Conservation (phyloP, 2,113 vertebrate species). For the Tragelaphus buxtoni region DNA sequence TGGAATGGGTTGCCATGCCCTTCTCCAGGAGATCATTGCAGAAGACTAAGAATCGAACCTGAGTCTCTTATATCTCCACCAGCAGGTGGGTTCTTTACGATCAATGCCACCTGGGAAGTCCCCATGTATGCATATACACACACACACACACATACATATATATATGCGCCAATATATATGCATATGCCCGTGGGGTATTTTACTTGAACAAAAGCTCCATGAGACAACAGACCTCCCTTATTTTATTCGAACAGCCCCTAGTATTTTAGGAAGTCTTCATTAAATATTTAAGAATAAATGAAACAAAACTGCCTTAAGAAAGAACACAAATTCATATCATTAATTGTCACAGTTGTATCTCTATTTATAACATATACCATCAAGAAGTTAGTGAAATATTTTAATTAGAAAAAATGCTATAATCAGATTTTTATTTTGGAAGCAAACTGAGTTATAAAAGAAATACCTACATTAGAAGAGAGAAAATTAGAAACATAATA, state of each 20-base stretch:
- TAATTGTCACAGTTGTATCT: background rate
- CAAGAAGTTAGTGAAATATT: background rate
- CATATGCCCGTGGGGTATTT: background rate
- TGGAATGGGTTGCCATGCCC: background rate
- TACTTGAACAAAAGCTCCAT: background rate
- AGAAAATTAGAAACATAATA: background rate
- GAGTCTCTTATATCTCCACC: background rate
- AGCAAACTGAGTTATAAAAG: background rate
- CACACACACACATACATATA: fast-evolving
- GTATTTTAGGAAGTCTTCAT: background rate
- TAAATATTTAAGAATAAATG: background rate
- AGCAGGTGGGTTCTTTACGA: background rate
- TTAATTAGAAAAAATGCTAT: background rate
- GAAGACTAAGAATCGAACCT: background rate
- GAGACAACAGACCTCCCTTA: background rate
- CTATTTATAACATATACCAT: background rate
- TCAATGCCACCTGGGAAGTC: background rate
- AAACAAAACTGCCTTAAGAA: background rate
- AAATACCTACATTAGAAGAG: background rate
- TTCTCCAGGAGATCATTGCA: background rate
- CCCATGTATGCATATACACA: too few species aligned
- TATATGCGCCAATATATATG: background rate
- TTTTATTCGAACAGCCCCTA: too few species aligned
- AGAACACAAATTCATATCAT: background rate
- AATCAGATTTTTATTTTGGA: background rate